Evolutionary conservation across 1,140 invertebrate genomes (phyloP).

Genomic region (Zelostemma sp.): DNA sequence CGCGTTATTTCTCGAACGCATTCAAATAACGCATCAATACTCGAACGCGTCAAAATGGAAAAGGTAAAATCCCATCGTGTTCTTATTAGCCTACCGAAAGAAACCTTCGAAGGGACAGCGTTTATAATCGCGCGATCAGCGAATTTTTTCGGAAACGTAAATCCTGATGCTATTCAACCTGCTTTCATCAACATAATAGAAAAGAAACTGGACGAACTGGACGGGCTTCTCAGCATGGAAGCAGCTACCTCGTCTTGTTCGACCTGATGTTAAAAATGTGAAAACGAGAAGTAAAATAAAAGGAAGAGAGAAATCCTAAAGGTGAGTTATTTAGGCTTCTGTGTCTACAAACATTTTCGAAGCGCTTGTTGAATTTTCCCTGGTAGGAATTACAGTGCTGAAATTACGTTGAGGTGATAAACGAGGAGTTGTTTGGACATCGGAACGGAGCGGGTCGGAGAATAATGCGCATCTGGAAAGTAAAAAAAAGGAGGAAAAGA

Average conservation of each 20-base stretch:
- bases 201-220: conserved; percentile 7
- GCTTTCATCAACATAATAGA: conserved; percentile 5
- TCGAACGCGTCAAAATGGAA: too few species aligned
- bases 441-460: neutral
- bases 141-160: conserved; percentile 41
- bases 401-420: conserved; percentile 4
- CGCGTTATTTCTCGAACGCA: too few species aligned
- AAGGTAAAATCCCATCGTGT: too few species aligned
- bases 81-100: too few species aligned
- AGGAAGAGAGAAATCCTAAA: conserved; percentile 16
- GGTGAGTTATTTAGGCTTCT: conserved; percentile 24
- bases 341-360: conserved; percentile 7
- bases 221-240: conserved; percentile 3
- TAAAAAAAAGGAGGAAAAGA: conserved; percentile 9
- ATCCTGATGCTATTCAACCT: neutral
- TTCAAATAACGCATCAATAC: too few species aligned
- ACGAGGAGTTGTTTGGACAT: conserved; percentile 5
- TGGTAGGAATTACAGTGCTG: neutral
- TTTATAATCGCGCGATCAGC: conserved; percentile 7
- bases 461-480: conserved; percentile 13
- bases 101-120: too few species aligned
- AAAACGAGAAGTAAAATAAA: conserved; percentile 17
- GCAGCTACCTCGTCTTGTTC: neutral
- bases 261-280: conserved; percentile 21
- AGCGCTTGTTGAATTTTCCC: conserved; percentile 11